Base-by-base conservation (phyloP, 1,140 invertebrate genomes). In the Drosophila neocordata region DNA sequence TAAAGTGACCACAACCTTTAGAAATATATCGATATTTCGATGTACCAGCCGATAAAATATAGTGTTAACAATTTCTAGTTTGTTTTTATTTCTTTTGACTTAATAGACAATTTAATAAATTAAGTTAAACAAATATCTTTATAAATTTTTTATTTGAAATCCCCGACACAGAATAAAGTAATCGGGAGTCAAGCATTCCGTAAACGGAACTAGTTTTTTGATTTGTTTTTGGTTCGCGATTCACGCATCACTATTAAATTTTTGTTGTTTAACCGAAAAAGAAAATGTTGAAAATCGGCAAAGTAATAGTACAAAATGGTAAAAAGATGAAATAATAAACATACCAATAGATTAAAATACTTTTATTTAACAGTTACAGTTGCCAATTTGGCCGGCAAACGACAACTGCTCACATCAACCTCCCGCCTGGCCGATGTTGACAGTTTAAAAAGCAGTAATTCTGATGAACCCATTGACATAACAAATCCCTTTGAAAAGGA, bases 401-500 rank as follows among this genome's bases (percentile, higher is more conserved):
- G 57, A 4, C 66, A 66, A 0, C 0, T 71, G 44, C 65, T 35
- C 0, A 13, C 62, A n/a, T 27, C 65, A 13, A 41, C n/a, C 15
- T 81, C 73, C n/a, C 59, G 69, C 20, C 68, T 69, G 52, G 24
- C 68, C 7, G 22, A 44, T 60, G 7, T 55, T 15, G 9, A 68
- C 63, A 20, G n/a, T 51, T 31, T 37, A 67, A 71, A 11, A 11
- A 27, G 1, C 51, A 24, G 20, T 20, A 24, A 76, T 77, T 34
- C 24, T 67, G 1, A 95, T 89, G 90, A 85, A 65, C 95, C 96
- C 0, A 92, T 95, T 41, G 93, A 95, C 57, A 94, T 97, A 84
- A 91, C 94, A 67, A 98, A 98, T 93, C 98, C 98, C 0, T 99
- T 94, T 79, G 92, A 95, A 87, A 96, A 95, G 84, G 94, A 96